Base-by-base conservation (phyloP, 2,888 invertebrate genomes). In the Drosophila bunnanda region DNA sequence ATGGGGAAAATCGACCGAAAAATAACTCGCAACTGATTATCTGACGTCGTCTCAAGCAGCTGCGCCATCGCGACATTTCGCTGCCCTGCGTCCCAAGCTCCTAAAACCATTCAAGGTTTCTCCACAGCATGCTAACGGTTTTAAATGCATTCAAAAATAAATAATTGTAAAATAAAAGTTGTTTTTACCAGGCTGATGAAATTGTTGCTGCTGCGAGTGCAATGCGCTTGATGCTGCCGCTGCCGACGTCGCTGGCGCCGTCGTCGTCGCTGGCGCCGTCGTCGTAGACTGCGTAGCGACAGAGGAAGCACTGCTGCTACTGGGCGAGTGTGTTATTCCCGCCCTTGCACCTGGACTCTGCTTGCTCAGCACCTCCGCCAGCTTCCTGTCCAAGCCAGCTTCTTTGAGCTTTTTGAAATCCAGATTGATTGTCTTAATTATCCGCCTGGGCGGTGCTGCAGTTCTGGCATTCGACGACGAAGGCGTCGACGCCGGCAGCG, bases 381-480 rank as follows among this genome's bases (percentile, higher is more conserved):
- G 82, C 67, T 89, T 88, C 2, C 89, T 73, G 68, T 91, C 90
- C 28, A 92, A 66, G 9, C 92, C 91, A 4, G 89, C 77, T 34
- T 88, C 73, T 56, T 90, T 87, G 2, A 92, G 76, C 73, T 92
- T 92, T 4, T 84, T 89, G 4, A 89, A 82, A 82, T 92, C 92
- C 43, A 92, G 78, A 13, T 87, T 86, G 55, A 91, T 84, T 76
- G 80, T 87, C 25, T 89, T 89, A 34, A 92, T 90, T 44, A 92
- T 78, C 34, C 90, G 89, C 57, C 84, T 87, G 58, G 67, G 57
- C 39, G 57, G 46, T 17, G 67, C 32, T 70, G 66, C 70, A 54
- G 12, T 25, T 69, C 7, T 55, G 20, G 43, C 30, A 22, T 1
- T 38, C 4, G 43, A 15, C 36, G 44, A 12, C 36, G 44, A 28